These are phyloP conservation scores for Hirtodrosophila confusa DNA, from an alignment of 2,888 invertebrate species.

Conservation along the genomic window DNA sequence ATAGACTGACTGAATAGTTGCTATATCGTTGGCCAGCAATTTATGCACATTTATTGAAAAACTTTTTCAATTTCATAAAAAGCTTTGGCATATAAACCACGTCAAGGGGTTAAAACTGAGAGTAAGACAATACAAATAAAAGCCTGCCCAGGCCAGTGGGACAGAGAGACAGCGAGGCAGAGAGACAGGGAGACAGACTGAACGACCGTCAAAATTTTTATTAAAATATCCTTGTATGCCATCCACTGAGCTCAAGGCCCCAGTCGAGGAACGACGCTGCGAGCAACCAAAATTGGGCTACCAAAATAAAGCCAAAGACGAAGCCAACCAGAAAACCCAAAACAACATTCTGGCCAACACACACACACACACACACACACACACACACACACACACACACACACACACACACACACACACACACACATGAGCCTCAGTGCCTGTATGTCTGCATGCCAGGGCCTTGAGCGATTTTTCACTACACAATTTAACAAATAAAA, in stretches of 20 bases:
- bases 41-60: slow-evolving; percentile 80
- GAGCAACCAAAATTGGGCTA: slow-evolving; percentile 74
- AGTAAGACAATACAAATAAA: slow-evolving; percentile 61
- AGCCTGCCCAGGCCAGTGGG: slow-evolving; percentile 11
- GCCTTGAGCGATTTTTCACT: slow-evolving; percentile 76
- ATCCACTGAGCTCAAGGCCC: slow-evolving; percentile 42
- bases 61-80: slow-evolving; percentile 81
- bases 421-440: slow-evolving; percentile 31
- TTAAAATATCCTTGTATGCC: slow-evolving; percentile 56
- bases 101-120: slow-evolving; percentile 63
- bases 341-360: slow-evolving; percentile 24
- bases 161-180: not conserved
- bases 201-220: slow-evolving; percentile 47
- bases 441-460: not conserved
- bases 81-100: slow-evolving; percentile 61
- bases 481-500: slow-evolving; percentile 79
- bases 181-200: not conserved
- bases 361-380: slow-evolving; percentile 14
- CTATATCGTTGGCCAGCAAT: slow-evolving; percentile 33
- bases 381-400: slow-evolving; percentile 28
- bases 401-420: slow-evolving; percentile 19
- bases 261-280: slow-evolving; percentile 44
- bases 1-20: slow-evolving; percentile 21
- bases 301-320: slow-evolving; percentile 67
- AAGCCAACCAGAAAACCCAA: slow-evolving; percentile 55